phyloP scores from a whole-genome alignment of 2,113 vertebrate genomes.

The Neotoma lepida region DNA sequence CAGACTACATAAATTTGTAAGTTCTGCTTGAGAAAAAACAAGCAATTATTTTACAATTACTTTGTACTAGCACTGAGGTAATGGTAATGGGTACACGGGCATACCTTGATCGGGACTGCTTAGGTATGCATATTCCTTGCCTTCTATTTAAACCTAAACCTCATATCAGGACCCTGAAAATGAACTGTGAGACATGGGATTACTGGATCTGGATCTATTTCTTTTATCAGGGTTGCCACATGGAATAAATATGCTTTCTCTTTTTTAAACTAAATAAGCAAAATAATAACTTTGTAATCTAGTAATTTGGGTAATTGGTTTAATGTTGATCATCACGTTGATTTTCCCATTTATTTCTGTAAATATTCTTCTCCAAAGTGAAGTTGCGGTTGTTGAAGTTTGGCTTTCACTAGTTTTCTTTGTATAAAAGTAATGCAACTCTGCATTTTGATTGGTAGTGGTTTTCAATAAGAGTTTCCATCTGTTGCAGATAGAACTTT shows the following conservation, averaged over 20 bases:
- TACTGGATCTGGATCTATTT: not conserved
- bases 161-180: too few species aligned
- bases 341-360: not conserved
- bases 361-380: not conserved
- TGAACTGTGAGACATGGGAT: not conserved
- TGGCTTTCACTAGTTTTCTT: not conserved
- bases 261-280: not conserved
- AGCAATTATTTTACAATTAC: not conserved
- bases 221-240: not conserved
- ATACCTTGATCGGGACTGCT: too few species aligned
- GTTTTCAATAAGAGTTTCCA: not conserved
- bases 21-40: not conserved
- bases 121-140: too few species aligned
- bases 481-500: not conserved
- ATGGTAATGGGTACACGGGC: fast-evolving
- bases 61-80: not conserved
- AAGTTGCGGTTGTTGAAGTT: not conserved
- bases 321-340: not conserved
- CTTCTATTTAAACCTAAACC: not conserved
- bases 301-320: conserved; percentile 30
- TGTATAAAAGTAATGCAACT: not conserved
- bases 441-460: not conserved
- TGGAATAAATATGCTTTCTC: not conserved
- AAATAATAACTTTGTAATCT: not conserved
- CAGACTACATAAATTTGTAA: not conserved